Base-by-base conservation (phyloP, 2,113 vertebrate species). In the Dipodomys spectabilis region DNA sequence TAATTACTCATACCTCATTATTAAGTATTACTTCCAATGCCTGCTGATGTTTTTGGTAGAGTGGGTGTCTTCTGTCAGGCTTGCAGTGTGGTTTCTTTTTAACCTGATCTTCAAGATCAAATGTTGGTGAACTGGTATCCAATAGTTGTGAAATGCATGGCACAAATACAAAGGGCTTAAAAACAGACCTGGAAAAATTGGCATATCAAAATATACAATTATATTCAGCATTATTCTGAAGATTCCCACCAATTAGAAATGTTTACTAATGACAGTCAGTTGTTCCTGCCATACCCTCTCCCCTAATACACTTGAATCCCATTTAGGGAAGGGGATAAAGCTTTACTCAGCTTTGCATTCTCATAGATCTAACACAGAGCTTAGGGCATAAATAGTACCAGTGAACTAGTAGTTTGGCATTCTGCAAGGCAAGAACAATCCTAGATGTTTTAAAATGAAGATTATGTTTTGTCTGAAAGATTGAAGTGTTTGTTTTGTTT, bases 141-240 rank as follows among this genome's bases (percentile, higher is more conserved):
- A 98, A 97, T 84, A 99, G 96, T 74, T 95, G 98, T 75, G 95
- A 97, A 65, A 98, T 96, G 93, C 98, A 95, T 5, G 98, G 97
- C 94, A 99, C 98, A 97, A 99, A 99, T 97, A 99, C 97, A 97
- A 99, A 99, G 28, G 99, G 99, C 97, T 99, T 99, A 97, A 99
- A 99, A 72, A 99, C 92, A 92, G 99, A 99, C 97, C 99, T 99
- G 95, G 86, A 95, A 98, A 92, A 92, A 64, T 80, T 92, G 60
- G 19, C 32, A 77, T 68, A 28, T 83, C 22, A 30, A 25, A 60
- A 84, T 74, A 57, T 79, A 57, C 44, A 89, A 67, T 91, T 71
- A 57, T 81, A 91, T 67, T 44, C 91, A 60, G 79, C 74, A 87
- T 90, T 72, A 96, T 19, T 82, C 16, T 90, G 19, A 65, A 93